Evolutionary conservation across 1,140 invertebrate species (phyloP), one percentile per base, ranked within the genome.

Genomic region (Papilio polytes): DNA sequence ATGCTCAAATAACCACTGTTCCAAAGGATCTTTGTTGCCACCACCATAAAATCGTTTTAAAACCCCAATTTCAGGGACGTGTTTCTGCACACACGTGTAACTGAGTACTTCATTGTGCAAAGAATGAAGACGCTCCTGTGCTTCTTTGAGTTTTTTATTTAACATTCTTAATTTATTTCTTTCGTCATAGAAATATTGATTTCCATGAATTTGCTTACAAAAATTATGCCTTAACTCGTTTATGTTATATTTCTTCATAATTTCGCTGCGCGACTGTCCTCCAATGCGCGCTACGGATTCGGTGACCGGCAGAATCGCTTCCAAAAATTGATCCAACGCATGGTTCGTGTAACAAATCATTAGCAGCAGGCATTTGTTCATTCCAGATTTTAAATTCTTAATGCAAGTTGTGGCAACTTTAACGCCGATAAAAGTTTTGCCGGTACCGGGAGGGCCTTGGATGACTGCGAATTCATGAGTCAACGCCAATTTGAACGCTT

Each of bases 311-410:
- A 96, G 86, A 12, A 98, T 95, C 26, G 97, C 97, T 90, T 98
- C 96, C n/a, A 99, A 91, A 94, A 99, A 98, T 89, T 98, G 98
- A 95, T 99, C 98, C 3, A 99, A 89, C 1, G 98, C 98, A 92
- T 98, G 98, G 89, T 98, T 99, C 0, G 98, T 98, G 84, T 97
- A 98, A 87, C 98, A 98, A 26, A 98, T 96, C 13, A 99, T 95
- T 2, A 98, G 90, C 79, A 98, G 97, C 6, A 97, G 97, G 59
- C 86, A 87, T 1, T 80, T 48, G 4, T 36, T 3, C 84, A 87
- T 63, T 9, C 80, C 0, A 53, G 81, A 70, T 1, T 26, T 41
- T 41, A 90, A 81, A 86, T 97, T 97, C 41, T 95, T 63, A 12
- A 97, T 85, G 10, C 98, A 87, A 3, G 95, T 95, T 82, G 96